phyloP scores from a whole-genome alignment of 2,888 invertebrate species.

The Ctenicera cuprea region DNA sequence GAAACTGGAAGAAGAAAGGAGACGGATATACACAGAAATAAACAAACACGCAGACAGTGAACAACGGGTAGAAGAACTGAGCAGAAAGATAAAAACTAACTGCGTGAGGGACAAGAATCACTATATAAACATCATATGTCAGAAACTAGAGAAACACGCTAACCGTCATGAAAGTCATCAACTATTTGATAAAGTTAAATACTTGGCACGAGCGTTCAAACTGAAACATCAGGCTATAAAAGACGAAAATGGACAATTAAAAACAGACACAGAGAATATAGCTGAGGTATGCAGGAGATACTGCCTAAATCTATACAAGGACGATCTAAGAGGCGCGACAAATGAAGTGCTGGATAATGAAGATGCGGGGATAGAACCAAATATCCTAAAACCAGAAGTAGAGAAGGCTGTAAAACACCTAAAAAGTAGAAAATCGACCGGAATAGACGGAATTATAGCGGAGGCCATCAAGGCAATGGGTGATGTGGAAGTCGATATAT shows the following conservation, averaged over 20 bases:
- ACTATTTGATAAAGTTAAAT: background rate
- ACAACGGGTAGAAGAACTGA: background rate
- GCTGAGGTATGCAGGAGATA: too few relatives aligned
- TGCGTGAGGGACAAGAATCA: background rate
- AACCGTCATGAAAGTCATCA: background rate
- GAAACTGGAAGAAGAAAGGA: too few relatives aligned
- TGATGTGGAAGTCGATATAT: too few relatives aligned
- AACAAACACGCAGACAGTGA: background rate
- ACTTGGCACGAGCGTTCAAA: background rate
- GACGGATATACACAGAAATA: background rate
- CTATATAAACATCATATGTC: background rate
- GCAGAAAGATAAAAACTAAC: background rate
- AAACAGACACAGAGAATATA: background rate
- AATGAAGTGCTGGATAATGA: too few relatives aligned
- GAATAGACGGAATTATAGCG: too few relatives aligned
- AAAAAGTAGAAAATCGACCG: too few relatives aligned
- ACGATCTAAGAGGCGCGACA: too few relatives aligned
- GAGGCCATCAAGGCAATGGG: too few relatives aligned
- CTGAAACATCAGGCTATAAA: background rate
- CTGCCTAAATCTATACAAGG: too few relatives aligned
- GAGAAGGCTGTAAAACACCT: too few relatives aligned
- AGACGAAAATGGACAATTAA: background rate
- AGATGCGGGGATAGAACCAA: too few relatives aligned
- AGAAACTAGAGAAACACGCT: background rate
- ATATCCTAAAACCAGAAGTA: too few relatives aligned